These are phyloP conservation scores for Teleogryllus oceanicus DNA, from an alignment of 2,888 invertebrate species.

Conservation along the genomic window DNA sequence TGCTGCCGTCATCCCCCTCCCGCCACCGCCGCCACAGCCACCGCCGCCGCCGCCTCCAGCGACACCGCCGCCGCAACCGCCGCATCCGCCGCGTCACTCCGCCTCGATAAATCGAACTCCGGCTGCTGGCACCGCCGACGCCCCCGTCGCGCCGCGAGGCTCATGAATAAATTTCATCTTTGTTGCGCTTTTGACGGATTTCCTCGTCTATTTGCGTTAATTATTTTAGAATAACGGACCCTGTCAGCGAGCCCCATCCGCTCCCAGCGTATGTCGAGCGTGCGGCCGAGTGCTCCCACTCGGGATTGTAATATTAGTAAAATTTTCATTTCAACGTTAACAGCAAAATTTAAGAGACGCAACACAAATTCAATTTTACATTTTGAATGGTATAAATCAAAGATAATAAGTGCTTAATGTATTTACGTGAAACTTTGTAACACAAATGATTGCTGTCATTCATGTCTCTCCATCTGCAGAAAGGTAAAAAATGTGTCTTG, in stretches of 20 bases:
- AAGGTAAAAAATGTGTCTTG: too few species aligned
- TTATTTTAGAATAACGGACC: neutral
- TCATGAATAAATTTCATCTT: slow-evolving; percentile 18
- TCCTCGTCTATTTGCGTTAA: neutral
- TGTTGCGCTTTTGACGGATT: slow-evolving; percentile 18
- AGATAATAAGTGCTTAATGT: too few species aligned
- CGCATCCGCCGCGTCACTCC: neutral
- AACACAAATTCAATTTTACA: too few species aligned
- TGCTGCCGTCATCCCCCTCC: neutral
- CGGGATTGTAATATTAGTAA: too few species aligned
- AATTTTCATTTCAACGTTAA: too few species aligned
- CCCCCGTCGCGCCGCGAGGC: neutral
- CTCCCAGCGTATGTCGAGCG: too few species aligned
- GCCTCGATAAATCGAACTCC: neutral
- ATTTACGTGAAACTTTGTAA: too few species aligned
- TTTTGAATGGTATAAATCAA: too few species aligned
- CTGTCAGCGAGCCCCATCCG: neutral
- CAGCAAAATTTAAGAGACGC: too few species aligned
- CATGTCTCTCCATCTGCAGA: too few species aligned
- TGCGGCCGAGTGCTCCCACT: too few species aligned
- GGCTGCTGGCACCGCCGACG: neutral
- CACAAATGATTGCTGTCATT: too few species aligned
- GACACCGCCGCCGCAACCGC: neutral
- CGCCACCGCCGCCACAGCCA: neutral
- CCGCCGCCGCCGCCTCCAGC: neutral